Base-by-base conservation (phyloP, 2,888 invertebrate genomes). In the Crematogaster levior region DNA sequence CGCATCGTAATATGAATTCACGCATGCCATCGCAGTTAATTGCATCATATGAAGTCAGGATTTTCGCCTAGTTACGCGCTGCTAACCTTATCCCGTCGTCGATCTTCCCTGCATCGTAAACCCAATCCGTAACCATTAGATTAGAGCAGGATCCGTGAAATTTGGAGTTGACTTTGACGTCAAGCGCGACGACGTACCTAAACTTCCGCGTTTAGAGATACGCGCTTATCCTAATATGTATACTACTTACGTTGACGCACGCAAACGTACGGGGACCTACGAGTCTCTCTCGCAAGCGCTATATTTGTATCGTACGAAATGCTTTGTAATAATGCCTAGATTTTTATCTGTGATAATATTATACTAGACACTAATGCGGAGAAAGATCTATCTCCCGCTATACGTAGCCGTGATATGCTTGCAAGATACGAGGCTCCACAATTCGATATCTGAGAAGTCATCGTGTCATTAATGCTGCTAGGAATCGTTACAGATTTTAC, bases 81-180 rank as follows among this genome's bases (percentile, higher is more conserved):
- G 40, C 53, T 66, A 40, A 65, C 74, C 43, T 46, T 75, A 75
- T 87, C 74, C 77, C 34, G 12, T 70, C 61, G 40, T 46, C 58
- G 72, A 83, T 63, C 74, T 82, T 58, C 63, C 10, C 43, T 10
- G 58, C 53, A 75, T 72, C 84, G 82, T 82, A 88, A 89, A 86
- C 80, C 65, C 80, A 79, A 85, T 89, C 84, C 84, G 80, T 82
- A 84, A 83, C 56, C 79, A 83, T 82, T 86, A 82, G 83, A 82
- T 83, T 60, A 60, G 58, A 56, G 37, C 56, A 40, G 81, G 27
- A 72, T 43, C 81, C 82, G 72, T 63, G 84, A 85, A 85, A 85
- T 86, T 84, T 79, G 9, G 66, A 81, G 65, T 82, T 79, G 60
- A 48, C 60, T 66, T 63, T 40, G 75, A 46, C 40, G 73, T 84